Evolutionary conservation across 2,888 invertebrate species (phyloP), one percentile per base, ranked within the genome.

Genomic region (Thera obeliscata): DNA sequence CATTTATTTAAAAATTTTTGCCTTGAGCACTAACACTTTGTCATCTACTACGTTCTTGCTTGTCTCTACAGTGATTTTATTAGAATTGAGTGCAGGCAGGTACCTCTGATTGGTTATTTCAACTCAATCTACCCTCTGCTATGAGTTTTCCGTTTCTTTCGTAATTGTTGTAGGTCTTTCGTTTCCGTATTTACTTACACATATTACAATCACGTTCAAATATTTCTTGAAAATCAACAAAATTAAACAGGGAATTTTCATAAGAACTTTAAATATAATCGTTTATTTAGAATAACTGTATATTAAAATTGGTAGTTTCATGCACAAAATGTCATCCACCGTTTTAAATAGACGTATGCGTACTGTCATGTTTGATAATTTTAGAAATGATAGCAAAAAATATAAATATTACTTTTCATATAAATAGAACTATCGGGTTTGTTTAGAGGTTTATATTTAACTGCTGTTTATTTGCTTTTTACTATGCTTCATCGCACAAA

Each of bases 391-490:
- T 52, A 52, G 52, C 62, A 70, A 66, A 70, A 66, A 75, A 76
- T 72, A 74, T 72, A 73, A 75, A 66, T 38, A 61, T 70, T 71
- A 64, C 70, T 66, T 77, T 77, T 77, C 66, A 74, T 76, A 79
- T 79, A 69, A 66, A 77, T 85, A 84, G 80, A 78, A 69, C 75
- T 78, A 74, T 78, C 79, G 77, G 78, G 77, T 85, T 82, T 82
- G 81, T 84, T 82, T 81, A 77, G 79, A 85, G 78, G 76, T 80
- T 78, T 78, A 74, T 76, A 71, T 78, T 76, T 81, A 78, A 71
- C 73, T 80, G 84, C 82, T 81, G 76, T 84, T 86, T 82, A 78
- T 83, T 85, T 81, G 79, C 88, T 87, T 89, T 84, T 83, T 88
- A 58, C 22, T 81, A 82, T 78, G 89, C 89, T 88, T 88, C 74